Evolutionary conservation across 2,113 vertebrate species (phyloP).

Genomic region (Pseudorhombus dupliciocellatus): DNA sequence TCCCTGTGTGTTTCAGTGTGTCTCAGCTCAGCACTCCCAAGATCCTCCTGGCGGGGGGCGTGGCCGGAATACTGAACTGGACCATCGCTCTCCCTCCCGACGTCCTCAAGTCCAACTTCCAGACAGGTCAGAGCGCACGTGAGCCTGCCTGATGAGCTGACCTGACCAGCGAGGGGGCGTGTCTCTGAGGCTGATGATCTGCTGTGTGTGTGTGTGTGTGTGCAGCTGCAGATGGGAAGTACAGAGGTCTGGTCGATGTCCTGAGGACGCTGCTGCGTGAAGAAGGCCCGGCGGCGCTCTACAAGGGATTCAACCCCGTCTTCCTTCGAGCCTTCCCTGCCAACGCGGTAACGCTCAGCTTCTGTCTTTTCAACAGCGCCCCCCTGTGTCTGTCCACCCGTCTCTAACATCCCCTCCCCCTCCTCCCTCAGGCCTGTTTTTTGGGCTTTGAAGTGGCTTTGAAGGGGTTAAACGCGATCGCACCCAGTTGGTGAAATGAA

Average conservation of each 20-base stretch:
- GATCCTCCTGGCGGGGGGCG: constrained; percentile 80
- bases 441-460: constrained; percentile 81
- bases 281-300: constrained; percentile 77
- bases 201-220: constrained; percentile 24
- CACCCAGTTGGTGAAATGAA: constrained; percentile 66
- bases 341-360: constrained; percentile 73
- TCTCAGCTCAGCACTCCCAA: constrained; percentile 74
- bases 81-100: constrained; percentile 81
- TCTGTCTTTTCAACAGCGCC: background rate
- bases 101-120: constrained; percentile 84
- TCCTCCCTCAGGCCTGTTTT: constrained; percentile 80
- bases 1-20: constrained; percentile 49
- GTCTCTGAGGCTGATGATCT: no score
- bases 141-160: no score
- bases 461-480: constrained; percentile 75
- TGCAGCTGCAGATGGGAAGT: constrained; percentile 78
- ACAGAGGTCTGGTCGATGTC: constrained; percentile 76
- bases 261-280: constrained; percentile 73
- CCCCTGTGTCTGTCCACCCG: background rate
- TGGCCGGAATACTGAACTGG: constrained; percentile 82
- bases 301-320: constrained; percentile 81
- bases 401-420: background rate
- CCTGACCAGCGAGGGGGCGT: no score
- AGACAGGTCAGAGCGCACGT: constrained; percentile 68
- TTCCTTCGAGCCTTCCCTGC: constrained; percentile 84